A percentile compares a stretch with the other conserved stretches of the same genome.
These are phyloP conservation scores for Oncopodura yosiiana DNA, from an alignment of 1,140 invertebrate genomes.

Conservation along the genomic window DNA sequence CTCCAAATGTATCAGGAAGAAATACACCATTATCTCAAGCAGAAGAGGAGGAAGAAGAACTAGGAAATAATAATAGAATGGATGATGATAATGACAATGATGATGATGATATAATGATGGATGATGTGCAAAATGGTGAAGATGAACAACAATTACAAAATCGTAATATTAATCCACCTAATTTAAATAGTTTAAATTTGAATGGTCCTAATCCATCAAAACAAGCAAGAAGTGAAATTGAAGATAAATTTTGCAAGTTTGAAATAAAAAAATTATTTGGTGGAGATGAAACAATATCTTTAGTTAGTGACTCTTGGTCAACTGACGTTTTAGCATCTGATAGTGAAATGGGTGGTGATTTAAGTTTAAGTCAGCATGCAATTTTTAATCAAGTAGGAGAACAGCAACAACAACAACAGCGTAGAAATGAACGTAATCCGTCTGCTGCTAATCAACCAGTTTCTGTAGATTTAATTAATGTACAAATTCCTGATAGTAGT, in stretches of 20 bases:
- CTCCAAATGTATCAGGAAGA: slow-evolving; percentile 81
- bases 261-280: slow-evolving; percentile 59
- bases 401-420: no score
- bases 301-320: slow-evolving; percentile 95
- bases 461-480: not conserved
- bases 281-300: slow-evolving; percentile 82
- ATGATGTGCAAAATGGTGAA: slow-evolving; percentile 15
- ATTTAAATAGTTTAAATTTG: slow-evolving; percentile 32
- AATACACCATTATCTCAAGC: slow-evolving; percentile 59
- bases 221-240: slow-evolving; percentile 67
- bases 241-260: slow-evolving; percentile 98
- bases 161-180: slow-evolving; percentile 26
- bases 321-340: slow-evolving; percentile 92
- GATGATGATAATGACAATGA: slow-evolving; percentile 20
- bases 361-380: slow-evolving; percentile 4
- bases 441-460: no score
- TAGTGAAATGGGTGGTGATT: slow-evolving; percentile 59
- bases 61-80: no score
- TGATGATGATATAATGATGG: slow-evolving; percentile 19
- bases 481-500: not conserved
- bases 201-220: slow-evolving; percentile 24
- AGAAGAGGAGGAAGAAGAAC: slow-evolving; percentile 31
- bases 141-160: not conserved
- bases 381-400: not conserved
- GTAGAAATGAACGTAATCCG: no score